Percentiles rank a stretch among this genome's conserved stretches.
Evolutionary conservation across 1,140 invertebrate species (phyloP).

Genomic region (Cryptotermes secundus): DNA sequence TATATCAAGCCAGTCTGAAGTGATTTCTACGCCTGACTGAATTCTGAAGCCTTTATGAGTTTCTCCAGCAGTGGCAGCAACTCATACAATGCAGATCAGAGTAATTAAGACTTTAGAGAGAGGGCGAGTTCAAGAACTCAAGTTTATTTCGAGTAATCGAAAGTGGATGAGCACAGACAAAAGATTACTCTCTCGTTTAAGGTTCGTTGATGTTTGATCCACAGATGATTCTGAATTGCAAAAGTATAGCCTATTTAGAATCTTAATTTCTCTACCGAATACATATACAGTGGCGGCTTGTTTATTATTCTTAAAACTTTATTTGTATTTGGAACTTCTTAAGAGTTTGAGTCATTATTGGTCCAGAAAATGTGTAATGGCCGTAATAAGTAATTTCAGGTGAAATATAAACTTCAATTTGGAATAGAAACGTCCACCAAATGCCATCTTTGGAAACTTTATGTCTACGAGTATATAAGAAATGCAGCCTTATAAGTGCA

Average conservation of each 20-base stretch:
- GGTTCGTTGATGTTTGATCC: not conserved
- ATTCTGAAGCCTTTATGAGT: constrained; percentile 1
- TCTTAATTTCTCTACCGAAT: no score
- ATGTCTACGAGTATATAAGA: no score
- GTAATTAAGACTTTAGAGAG: not conserved
- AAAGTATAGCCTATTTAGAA: not conserved
- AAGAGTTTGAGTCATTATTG: no score
- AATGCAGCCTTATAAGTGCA: no score
- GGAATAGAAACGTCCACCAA: no score
- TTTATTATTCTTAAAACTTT: no score
- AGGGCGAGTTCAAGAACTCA: constrained; percentile 3
- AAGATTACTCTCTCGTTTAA: not conserved
- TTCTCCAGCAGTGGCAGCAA: not conserved
- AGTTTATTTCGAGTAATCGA: not conserved
- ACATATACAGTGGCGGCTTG: no score
- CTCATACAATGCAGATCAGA: constrained; percentile 2
- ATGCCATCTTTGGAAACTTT: no score
- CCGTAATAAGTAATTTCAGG: no score
- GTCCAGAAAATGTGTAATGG: no score
- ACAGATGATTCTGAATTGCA: not conserved
- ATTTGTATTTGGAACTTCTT: no score
- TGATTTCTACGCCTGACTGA: not conserved
- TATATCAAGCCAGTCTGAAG: not conserved
- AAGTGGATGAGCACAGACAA: not conserved
- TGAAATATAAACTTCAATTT: no score